Conservation (phyloP, 2,888 invertebrate genomes). For the Platycheirus albimanus region DNA sequence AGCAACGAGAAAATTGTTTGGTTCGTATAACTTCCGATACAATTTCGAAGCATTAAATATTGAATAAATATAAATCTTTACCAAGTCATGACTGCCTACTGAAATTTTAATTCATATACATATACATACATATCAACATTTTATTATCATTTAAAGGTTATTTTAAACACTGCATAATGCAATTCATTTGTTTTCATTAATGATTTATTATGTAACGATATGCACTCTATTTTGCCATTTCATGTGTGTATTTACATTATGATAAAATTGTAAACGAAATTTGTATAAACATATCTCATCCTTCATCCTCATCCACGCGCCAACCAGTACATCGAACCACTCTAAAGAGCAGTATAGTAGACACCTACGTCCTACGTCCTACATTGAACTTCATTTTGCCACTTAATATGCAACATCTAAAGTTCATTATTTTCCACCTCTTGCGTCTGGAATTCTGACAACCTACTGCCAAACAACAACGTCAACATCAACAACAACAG, state of each 20-base stretch:
- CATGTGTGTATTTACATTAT: slow-evolving; percentile 36
- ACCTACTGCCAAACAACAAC: slow-evolving; percentile 35
- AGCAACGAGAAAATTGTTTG: too few relatives aligned
- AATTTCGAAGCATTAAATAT: too few relatives aligned
- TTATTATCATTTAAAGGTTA: slow-evolving; percentile 30
- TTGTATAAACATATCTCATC: slow-evolving; percentile 32
- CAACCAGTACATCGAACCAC: neutral
- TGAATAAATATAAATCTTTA: too few relatives aligned
- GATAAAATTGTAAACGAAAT: slow-evolving; percentile 66
- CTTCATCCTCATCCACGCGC: neutral
- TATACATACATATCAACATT: too few relatives aligned
- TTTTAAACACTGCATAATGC: slow-evolving; percentile 38
- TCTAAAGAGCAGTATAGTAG: neutral
- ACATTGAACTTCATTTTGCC: slow-evolving; percentile 62
- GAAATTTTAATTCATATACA: too few relatives aligned
- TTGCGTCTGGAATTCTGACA: neutral
- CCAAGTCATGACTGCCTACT: too few relatives aligned
- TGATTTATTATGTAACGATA: slow-evolving; percentile 21
- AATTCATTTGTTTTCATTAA: slow-evolving; percentile 56
- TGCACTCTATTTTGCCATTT: neutral
- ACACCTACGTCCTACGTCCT: neutral
- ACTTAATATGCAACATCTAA: slow-evolving; percentile 70
- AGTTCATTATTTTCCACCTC: slow-evolving; percentile 53
- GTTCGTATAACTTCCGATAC: too few relatives aligned
- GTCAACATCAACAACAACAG: slow-evolving; percentile 46